Evolutionary conservation across 2,797 vertebrate genomes (phyloP), one percentile per base, ranked within the genome.

Genomic region (Emys orbicularis): DNA sequence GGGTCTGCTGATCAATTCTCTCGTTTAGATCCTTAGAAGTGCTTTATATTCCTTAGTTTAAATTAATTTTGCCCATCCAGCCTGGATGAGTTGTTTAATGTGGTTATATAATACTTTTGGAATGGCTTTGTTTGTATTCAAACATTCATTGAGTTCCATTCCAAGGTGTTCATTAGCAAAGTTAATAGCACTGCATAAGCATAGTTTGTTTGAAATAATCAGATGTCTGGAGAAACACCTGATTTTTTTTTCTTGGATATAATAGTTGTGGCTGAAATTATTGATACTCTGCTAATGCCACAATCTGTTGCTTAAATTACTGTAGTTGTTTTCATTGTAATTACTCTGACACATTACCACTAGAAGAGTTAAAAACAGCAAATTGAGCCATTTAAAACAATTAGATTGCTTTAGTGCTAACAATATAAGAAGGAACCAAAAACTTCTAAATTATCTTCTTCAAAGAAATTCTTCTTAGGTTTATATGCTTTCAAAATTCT

Each of bases 11-110:
- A 95, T 94, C 91, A 94, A 31, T 96, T 93, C 76, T 86, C n/a
- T 92, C 95, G 91, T 96, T 87, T 72, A 95, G 79, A 89, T 94
- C 90, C 61, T 92, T 93, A 87, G 31, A 96, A 97, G 92, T 92
- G 76, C 52, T 93, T 97, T 95, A 92, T 95, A 88, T 96, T 97
- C 90, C 92, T 94, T 96, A 93, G 82, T 87, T 93, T 96, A 94
- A 97, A 98, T 96, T 97, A 96, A 95, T 61, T 92, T 96, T 95
- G 53, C 52, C 59, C 53, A 92, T 79, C 89, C 83, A 97, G 85
- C 84, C 87, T 96, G 93, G 49, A 95, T 95, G 94, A 89, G 44
- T 94, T 93, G 89, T 87, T 96, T 95, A 96, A 95, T 92, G 90
- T 47, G 81, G 81, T 95, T 92, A 90, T 79, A 29, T 93, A 90